A percentile compares a stretch with the other conserved stretches of the same genome.
Conservation (phyloP, 2,888 invertebrate species). For the Tenthredo livida region DNA sequence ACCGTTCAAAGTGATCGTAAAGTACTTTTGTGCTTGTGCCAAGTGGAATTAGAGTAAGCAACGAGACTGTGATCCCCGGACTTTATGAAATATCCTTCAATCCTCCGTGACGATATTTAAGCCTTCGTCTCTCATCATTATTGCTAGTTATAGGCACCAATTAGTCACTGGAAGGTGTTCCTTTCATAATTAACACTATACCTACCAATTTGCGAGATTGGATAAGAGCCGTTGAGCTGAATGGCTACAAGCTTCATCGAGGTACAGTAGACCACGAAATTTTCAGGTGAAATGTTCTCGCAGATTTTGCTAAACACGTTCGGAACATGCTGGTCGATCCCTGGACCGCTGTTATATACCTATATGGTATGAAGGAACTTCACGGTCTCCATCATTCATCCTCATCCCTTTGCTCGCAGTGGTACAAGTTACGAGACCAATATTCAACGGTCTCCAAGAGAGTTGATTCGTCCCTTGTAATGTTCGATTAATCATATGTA, state of each 20-base stretch:
- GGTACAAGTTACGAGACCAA: slow-evolving; percentile 37
- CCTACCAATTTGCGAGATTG: neutral
- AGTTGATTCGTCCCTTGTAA: neutral
- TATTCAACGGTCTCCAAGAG: neutral
- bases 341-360: neutral
- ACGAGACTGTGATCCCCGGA: neutral
- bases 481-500: slow-evolving; percentile 26
- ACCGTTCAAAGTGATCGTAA: neutral
- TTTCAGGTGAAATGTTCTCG: neutral
- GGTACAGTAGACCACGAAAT: neutral
- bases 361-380: neutral
- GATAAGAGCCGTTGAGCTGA: neutral
- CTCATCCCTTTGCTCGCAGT: neutral
- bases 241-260: neutral
- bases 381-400: neutral
- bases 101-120: neutral
- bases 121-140: neutral
- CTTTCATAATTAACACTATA: neutral
- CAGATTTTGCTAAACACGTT: neutral
- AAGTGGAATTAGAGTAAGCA: neutral
- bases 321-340: neutral
- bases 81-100: neutral
- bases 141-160: neutral
- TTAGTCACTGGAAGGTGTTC: neutral
- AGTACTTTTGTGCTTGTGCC: neutral